Percentiles rank a stretch among this genome's conserved stretches.
phyloP scores from a whole-genome alignment of 1,140 invertebrate genomes.

The Eriocheir sinensis region DNA sequence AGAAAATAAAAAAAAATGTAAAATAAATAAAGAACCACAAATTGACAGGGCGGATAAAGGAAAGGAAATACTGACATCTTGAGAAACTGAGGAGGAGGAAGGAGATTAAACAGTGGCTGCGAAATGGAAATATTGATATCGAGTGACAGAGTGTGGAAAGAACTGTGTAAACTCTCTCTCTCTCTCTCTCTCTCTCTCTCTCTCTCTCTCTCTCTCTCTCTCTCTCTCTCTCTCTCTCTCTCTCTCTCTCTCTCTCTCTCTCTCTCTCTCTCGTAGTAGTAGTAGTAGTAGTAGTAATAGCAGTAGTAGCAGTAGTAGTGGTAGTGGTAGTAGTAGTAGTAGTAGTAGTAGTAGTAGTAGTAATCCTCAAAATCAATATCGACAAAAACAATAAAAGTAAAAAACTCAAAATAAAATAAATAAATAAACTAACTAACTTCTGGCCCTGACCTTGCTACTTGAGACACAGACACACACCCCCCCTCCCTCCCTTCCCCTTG shows the following conservation, averaged over 20 bases:
- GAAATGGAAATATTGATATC: neutral
- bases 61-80: too few species aligned
- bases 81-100: too few species aligned
- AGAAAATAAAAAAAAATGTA: too few species aligned
- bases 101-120: neutral
- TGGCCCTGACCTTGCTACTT: too few species aligned
- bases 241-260: neutral
- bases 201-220: neutral
- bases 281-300: constrained; percentile 26
- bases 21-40: too few species aligned
- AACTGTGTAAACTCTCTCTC: neutral
- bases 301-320: neutral
- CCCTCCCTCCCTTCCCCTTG: too few species aligned
- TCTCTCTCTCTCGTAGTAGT: neutral
- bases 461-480: too few species aligned
- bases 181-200: neutral
- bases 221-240: constrained; percentile 47
- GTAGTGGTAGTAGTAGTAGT: neutral
- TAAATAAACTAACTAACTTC: too few species aligned
- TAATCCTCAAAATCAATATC: too few species aligned
- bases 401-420: too few species aligned
- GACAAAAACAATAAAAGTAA: too few species aligned
- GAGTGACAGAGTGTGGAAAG: neutral
- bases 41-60: too few species aligned
- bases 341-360: neutral